phyloP scores from a whole-genome alignment of 1,140 invertebrate species.

The Trichomalopsis sarcophagae region DNA sequence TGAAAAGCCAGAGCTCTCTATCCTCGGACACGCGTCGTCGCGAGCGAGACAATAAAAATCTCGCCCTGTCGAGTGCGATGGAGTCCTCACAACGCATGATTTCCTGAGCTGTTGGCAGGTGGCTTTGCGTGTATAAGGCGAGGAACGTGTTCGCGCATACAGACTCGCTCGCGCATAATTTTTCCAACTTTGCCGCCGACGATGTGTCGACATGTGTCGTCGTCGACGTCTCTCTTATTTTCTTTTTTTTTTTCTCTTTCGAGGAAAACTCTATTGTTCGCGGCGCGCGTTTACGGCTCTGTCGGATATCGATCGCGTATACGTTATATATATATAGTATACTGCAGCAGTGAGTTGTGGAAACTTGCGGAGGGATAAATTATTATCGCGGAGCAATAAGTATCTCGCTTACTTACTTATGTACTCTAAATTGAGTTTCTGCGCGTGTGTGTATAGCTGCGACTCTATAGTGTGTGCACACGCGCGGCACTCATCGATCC shows the following conservation, averaged over 20 bases:
- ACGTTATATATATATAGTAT: no score
- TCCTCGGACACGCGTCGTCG: constrained; percentile 1
- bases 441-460: no score
- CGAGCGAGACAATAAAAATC: not conserved
- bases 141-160: not conserved
- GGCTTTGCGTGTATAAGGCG: not conserved
- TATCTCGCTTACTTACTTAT: not conserved
- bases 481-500: not conserved
- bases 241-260: no score
- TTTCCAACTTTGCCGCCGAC: not conserved
- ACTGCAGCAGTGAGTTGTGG: not conserved
- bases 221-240: no score
- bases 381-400: not conserved
- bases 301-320: no score
- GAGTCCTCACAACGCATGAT: not conserved
- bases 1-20: not conserved
- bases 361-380: not conserved
- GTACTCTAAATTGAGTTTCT: not conserved
- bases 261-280: no score
- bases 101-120: not conserved
- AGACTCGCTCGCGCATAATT: not conserved
- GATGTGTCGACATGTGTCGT: not conserved
- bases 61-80: not conserved
- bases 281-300: no score
- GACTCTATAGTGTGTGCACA: not conserved